A percentile compares a stretch with the other conserved stretches of the same genome.
These are phyloP conservation scores for Lophius americanus DNA, from an alignment of 2,797 vertebrate genomes.

Conservation along the genomic window DNA sequence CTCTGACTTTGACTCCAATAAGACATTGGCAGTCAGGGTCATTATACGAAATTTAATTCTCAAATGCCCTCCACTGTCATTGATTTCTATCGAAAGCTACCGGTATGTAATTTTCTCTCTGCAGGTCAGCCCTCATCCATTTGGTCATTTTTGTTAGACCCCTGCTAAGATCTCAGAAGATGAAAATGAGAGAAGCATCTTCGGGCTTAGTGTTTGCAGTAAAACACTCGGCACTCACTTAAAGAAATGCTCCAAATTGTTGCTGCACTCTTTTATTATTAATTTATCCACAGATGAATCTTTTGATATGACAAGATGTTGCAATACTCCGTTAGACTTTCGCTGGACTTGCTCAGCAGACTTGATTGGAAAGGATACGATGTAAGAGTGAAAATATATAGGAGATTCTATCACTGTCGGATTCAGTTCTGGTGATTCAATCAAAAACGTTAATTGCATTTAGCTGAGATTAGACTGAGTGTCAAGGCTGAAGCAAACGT, in stretches of 20 bases:
- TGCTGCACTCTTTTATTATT: constrained; percentile 37
- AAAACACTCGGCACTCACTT: constrained; percentile 29
- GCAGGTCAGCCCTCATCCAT: constrained; percentile 51
- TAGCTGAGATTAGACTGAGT: constrained; percentile 70
- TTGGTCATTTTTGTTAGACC: constrained; percentile 50
- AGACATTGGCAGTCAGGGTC: constrained; percentile 68
- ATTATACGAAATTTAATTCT: constrained; percentile 88
- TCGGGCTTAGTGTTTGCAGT: constrained; percentile 10
- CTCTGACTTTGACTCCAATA: constrained; percentile 77
- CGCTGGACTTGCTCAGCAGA: constrained; percentile 56
- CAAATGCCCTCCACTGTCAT: constrained; percentile 86
- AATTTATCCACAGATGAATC: constrained; percentile 63
- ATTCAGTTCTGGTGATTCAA: constrained; percentile 69
- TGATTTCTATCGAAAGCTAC: constrained; percentile 86
- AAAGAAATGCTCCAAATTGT: constrained; percentile 48
- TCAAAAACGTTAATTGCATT: constrained; percentile 72
- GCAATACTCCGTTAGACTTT: constrained; percentile 59
- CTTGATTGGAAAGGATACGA: constrained; percentile 59
- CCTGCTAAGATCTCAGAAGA: constrained; percentile 32
- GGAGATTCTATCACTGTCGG: constrained; percentile 34
- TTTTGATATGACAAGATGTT: constrained; percentile 52
- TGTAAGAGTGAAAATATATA: constrained; percentile 49
- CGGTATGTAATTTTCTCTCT: constrained; percentile 51
- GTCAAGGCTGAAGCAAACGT: constrained; percentile 51
- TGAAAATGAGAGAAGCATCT: constrained; percentile 35